Conservation (phyloP, 2,888 invertebrate genomes). For the Suillia variegata region DNA sequence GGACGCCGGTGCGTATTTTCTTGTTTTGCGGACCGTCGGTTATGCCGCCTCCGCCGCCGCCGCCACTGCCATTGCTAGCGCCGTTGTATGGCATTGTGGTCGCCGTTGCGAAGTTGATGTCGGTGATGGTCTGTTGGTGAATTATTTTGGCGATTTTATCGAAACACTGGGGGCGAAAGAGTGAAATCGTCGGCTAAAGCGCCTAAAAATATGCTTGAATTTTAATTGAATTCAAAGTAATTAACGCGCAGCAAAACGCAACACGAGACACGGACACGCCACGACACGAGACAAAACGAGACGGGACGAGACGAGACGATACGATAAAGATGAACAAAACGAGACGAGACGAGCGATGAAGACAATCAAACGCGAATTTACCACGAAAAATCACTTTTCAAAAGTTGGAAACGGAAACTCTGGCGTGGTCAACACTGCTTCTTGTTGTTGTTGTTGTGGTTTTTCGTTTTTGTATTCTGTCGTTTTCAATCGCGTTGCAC, state of each 20-base stretch:
- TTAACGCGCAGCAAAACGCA: constrained; percentile 3
- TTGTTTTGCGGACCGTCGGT: constrained; percentile 61
- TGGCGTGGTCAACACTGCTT: neutral
- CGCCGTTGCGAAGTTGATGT: constrained; percentile 50
- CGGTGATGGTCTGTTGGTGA: constrained; percentile 45
- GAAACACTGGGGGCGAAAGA: neutral
- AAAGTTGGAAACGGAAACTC: no score
- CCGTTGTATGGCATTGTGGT: constrained; percentile 59
- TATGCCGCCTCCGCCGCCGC: constrained; percentile 52
- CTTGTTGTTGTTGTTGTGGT: neutral
- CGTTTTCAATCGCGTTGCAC: neutral
- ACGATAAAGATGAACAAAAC: no score
- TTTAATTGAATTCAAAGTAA: neutral
- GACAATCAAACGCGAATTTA: no score
- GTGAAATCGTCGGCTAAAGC: neutral
- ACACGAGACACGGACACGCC: constrained; percentile 11
- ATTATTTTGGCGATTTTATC: constrained; percentile 50
- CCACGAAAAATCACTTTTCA: no score
- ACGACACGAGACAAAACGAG: constrained; percentile 7
- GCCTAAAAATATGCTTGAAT: neutral
- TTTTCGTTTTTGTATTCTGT: neutral
- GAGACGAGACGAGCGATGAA: neutral
- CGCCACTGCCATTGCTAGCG: constrained; percentile 57
- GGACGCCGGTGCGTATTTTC: constrained; percentile 60
- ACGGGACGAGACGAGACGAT: neutral